phyloP scores from a whole-genome alignment of 35 echinoderm and acorn worm species.

The Stichopus chloronotus region DNA sequence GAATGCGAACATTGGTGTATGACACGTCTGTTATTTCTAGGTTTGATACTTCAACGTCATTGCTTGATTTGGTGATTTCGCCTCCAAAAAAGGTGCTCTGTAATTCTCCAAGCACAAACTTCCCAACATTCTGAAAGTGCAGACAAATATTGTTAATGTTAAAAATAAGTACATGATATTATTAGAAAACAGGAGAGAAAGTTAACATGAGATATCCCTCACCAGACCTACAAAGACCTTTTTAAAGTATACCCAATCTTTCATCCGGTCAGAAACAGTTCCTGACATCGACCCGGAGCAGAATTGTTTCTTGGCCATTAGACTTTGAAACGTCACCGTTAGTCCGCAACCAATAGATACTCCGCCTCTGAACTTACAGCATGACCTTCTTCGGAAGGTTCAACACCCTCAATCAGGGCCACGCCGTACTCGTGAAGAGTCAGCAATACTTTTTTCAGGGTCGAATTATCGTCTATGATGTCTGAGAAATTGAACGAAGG shows the following conservation, averaged over 20 bases:
- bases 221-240: no score
- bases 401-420: conserved; percentile 13
- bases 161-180: no score
- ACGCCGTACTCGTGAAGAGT: not conserved
- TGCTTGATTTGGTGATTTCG: not conserved
- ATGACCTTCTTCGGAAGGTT: not conserved
- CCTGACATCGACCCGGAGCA: no score
- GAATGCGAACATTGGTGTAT: not conserved
- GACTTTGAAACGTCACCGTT: no score
- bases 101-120: not conserved
- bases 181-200: no score
- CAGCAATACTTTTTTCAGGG: not conserved
- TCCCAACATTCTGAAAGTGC: not conserved
- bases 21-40: not conserved
- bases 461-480: not conserved
- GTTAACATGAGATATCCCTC: no score
- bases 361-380: not conserved
- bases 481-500: not conserved
- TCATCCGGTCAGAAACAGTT: no score
- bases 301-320: no score
- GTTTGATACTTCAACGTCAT: not conserved
- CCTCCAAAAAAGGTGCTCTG: not conserved
- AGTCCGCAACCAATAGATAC: not conserved
- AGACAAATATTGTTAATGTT: not conserved
- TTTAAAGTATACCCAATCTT: no score